Base-by-base conservation (phyloP, 2,888 invertebrate genomes). In the Brachyopa scutellaris region DNA sequence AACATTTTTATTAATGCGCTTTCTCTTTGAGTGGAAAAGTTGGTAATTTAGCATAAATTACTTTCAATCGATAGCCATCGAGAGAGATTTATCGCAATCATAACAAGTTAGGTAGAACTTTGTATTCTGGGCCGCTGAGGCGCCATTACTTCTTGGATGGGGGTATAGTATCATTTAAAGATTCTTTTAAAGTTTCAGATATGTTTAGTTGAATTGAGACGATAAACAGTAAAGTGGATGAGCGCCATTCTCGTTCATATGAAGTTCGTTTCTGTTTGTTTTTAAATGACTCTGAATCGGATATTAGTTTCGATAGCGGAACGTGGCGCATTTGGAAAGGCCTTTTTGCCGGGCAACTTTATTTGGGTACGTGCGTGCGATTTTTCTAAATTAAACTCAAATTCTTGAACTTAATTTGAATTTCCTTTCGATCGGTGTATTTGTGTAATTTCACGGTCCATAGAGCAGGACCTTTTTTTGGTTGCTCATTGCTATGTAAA, bases 391-490 rank as follows among this genome's bases (percentile, higher is more conserved):
- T 62, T 62, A 49, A 77, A 49, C 49, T 51, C 51, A 55, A 57
- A 40, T 64, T 62, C 47, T 49, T 64, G 38, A 33, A 45, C n/a
- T 42, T 61, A 42, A 72, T 72, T 62, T 62, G n/a, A 45, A 42
- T 62, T 72, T 19, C 33, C 45, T 26, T 42, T 33, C 11, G 51
- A 62, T 33, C 31, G 45, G 31, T 45, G 26, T 40, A 21, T 42
- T 15, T 51, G 55, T 55, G 57, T 62, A 62, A 77, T 77, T 77
- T 77, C 77, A 77, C 77, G 57, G 62, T 38, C 38, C 70, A 59
- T 53, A 62, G 77, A 62, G 21, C 53, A 51, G 31, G 33, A 42
- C 70, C 40, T 40, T 72, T 57, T 31, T 51, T 33, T 13, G 31
- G 15, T 59, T 59, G 29, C 49, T n/a, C 5, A 5, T 29, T n/a